A percentile compares a stretch with the other conserved stretches of the same genome.
Evolutionary conservation across 1,140 invertebrate species (phyloP).

Genomic region (Pogonus chalceus): DNA sequence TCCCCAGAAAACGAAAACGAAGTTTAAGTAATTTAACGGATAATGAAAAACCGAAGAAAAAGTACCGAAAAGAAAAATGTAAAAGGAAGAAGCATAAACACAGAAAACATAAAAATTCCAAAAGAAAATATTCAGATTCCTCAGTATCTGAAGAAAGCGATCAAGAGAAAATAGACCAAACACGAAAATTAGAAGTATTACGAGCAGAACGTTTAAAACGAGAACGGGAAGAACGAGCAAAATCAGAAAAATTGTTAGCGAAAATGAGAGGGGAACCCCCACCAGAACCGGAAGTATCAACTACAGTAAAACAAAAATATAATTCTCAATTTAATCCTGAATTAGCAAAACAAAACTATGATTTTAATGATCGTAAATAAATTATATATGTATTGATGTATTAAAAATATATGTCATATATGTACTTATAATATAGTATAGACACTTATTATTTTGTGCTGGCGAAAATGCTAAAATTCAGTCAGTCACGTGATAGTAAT

Average conservation of each 20-base stretch:
- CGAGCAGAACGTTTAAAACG: constrained; percentile 68
- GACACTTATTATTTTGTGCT: no score
- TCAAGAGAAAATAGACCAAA: constrained; percentile 30
- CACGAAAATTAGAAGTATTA: constrained; percentile 57
- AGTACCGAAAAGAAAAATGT: constrained; percentile 34
- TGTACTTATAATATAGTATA: no score
- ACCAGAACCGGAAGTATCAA: constrained; percentile 23
- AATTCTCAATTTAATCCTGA: constrained; percentile 91
- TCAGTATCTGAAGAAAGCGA: constrained; percentile 19
- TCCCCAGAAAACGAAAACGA: constrained; percentile 10
- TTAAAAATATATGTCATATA: no score
- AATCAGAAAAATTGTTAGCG: constrained; percentile 57
- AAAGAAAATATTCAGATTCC: background rate
- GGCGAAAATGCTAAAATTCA: no score
- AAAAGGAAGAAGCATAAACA: constrained; percentile 24
- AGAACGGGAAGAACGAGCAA: constrained; percentile 65
- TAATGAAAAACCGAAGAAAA: constrained; percentile 38
- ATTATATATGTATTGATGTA: no score
- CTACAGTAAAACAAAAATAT: constrained; percentile 59
- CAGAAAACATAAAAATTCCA: constrained; percentile 15
- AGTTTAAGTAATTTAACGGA: constrained; percentile 7
- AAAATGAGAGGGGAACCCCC: constrained; percentile 45
- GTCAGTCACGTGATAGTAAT: no score
- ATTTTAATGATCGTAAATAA: no score
- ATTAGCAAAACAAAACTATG: constrained; percentile 68